A percentile compares a stretch with the other conserved stretches of the same genome.
phyloP scores from a whole-genome alignment of 2,888 invertebrate species.

The Hybos culiciformis region DNA sequence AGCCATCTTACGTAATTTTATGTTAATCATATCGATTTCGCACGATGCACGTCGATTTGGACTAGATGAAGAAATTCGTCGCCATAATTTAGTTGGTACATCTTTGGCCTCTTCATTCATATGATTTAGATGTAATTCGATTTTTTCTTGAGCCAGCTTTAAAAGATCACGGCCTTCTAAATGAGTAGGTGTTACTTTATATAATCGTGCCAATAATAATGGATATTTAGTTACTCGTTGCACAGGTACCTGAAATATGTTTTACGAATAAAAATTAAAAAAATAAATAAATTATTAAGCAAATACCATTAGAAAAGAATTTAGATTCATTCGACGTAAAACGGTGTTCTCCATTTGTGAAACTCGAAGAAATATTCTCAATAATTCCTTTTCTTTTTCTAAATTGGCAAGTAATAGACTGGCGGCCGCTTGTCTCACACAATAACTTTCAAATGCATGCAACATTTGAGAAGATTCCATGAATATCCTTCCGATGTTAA shows the following conservation, averaged over 20 bases:
- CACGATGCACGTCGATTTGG: conserved; percentile 57
- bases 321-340: conserved; percentile 84
- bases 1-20: conserved; percentile 82
- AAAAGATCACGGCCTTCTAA: conserved; percentile 73
- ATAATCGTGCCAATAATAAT: conserved; percentile 72
- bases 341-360: conserved; percentile 95
- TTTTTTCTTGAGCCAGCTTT: conserved; percentile 78
- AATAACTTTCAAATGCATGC: conserved; percentile 88
- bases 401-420: conserved; percentile 75
- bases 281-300: conserved; percentile 6
- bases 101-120: conserved; percentile 90
- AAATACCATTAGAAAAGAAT: conserved; percentile 90
- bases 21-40: conserved; percentile 79
- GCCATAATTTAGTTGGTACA: conserved; percentile 80
- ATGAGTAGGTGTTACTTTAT: conserved; percentile 78
- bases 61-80: conserved; percentile 64
- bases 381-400: conserved; percentile 87
- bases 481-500: conserved; percentile 82
- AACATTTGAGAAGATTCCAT: conserved; percentile 85
- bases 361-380: conserved; percentile 85
- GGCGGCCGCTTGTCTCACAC: conserved; percentile 83
- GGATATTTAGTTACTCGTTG: conserved; percentile 96
- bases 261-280: neutral
- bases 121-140: conserved; percentile 83
- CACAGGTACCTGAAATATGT: conserved; percentile 61